Evolutionary conservation across 2,113 vertebrate genomes (phyloP).

Genomic region (Irena cyanogastra): DNA sequence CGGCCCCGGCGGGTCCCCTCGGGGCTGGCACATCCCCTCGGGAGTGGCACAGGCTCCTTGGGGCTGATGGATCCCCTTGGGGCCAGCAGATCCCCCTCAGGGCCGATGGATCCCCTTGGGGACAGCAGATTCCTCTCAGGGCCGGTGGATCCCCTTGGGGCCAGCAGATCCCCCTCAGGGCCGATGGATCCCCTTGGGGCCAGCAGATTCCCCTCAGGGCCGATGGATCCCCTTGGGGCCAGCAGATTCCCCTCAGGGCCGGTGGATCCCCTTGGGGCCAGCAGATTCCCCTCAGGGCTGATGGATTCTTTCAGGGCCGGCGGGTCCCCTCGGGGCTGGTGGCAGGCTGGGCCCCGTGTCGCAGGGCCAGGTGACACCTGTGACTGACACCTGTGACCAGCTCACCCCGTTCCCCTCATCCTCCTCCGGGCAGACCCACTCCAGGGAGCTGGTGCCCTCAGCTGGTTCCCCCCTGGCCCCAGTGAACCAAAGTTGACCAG

Average conservation of each 20-base stretch:
- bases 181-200: neutral
- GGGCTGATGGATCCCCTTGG: neutral
- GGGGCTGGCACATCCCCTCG: too few species aligned
- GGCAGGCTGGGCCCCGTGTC: neutral
- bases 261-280: neutral
- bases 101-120: neutral
- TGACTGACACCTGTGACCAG: neutral
- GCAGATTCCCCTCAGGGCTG: neutral
- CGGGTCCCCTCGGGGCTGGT: neutral
- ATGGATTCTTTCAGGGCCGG: neutral
- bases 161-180: neutral
- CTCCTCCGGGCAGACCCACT: fast-evolving
- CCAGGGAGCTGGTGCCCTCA: fast-evolving
- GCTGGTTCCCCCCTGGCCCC: neutral
- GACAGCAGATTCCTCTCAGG: too few species aligned
- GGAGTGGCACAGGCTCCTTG: neutral
- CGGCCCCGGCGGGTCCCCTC: neutral
- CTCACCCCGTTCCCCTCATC: fast-evolving
- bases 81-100: neutral
- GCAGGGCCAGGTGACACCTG: neutral
- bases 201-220: neutral
- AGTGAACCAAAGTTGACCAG: neutral
- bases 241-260: too few species aligned
- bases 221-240: neutral
- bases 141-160: neutral